phyloP scores from a whole-genome alignment of 2,113 vertebrate genomes.

The Theropithecus gelada region DNA sequence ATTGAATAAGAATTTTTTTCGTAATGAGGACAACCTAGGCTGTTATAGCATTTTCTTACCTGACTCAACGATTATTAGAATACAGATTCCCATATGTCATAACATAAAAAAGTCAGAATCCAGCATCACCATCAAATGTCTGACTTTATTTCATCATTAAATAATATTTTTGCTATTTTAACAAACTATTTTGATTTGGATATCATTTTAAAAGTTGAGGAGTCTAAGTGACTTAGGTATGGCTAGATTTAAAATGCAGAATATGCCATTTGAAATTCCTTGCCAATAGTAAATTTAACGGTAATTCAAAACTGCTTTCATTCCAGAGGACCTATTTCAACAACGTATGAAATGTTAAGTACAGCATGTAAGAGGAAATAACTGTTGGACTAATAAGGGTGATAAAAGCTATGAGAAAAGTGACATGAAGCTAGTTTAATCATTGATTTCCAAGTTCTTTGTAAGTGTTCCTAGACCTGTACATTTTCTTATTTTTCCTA shows the following conservation, averaged over 20 bases:
- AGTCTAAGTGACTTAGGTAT: not conserved
- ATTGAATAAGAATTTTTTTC: constrained; percentile 24
- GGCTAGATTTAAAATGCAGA: not conserved
- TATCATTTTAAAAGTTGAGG: not conserved
- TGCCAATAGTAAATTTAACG: not conserved
- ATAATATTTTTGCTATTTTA: not conserved
- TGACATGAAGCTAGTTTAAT: not conserved
- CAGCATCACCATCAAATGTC: not conserved
- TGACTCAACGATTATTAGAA: not conserved
- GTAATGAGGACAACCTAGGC: not conserved
- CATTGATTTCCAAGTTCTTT: not conserved
- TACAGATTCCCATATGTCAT: not conserved
- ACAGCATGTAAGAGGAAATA: not conserved
- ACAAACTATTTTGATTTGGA: not conserved
- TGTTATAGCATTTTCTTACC: not conserved
- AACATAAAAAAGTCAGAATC: constrained; percentile 59
- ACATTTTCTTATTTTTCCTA: not conserved
- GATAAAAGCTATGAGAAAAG: not conserved
- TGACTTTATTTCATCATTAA: not conserved
- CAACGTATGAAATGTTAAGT: not conserved
- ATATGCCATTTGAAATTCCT: not conserved
- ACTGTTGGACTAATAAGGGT: not conserved
- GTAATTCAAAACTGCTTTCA: not conserved
- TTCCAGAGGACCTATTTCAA: not conserved
- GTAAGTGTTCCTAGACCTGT: not conserved